Conservation (phyloP, 2,113 vertebrate genomes). For the Accipiter virgatus region DNA sequence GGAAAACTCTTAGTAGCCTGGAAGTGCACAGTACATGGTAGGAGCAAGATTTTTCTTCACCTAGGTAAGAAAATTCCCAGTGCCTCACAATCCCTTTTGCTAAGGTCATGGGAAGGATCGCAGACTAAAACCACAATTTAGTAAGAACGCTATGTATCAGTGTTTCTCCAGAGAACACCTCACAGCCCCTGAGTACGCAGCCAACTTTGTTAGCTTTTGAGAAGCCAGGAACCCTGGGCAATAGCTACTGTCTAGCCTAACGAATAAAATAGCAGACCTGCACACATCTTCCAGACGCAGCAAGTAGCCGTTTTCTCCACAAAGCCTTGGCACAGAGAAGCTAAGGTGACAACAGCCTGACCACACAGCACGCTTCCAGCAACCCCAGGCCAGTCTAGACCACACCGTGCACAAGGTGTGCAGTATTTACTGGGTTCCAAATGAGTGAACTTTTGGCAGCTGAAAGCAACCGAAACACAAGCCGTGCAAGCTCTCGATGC, state of each 20-base stretch:
- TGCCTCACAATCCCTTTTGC: accelerated
- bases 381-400: not conserved
- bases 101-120: not conserved
- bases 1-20: not conserved
- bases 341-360: not conserved
- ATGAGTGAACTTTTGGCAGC: not conserved
- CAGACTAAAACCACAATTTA: not conserved
- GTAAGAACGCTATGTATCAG: accelerated
- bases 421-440: not conserved
- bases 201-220: not conserved
- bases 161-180: not conserved
- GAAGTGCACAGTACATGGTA: accelerated
- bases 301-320: not conserved
- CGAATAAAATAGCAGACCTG: accelerated
- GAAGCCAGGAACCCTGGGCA: not conserved
- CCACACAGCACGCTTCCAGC: not conserved
- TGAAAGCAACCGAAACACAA: not conserved
- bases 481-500: not conserved
- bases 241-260: not conserved
- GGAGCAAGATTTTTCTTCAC: not conserved
- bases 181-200: not conserved
- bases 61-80: not conserved
- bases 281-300: not conserved
- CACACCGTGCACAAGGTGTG: accelerated
- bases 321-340: not conserved